Evolutionary conservation across 2,113 vertebrate genomes (phyloP), one percentile per base, ranked within the genome.

Genomic region (Dinomys branickii): DNA sequence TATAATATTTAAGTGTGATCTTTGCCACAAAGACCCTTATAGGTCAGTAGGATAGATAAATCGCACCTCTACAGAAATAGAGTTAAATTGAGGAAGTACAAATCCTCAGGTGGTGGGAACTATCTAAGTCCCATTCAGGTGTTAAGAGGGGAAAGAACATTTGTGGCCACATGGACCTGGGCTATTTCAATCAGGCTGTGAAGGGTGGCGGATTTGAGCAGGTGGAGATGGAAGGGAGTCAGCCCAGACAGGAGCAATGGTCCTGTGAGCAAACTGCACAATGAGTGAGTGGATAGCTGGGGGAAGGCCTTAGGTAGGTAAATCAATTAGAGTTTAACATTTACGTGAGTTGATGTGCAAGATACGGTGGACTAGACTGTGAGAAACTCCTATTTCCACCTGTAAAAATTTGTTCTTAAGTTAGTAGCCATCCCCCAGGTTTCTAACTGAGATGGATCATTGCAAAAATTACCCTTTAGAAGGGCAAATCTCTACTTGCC

Each of bases 21-120:
- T 96, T 96, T 96, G 75, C 44, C 58, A 88, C 90, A 24, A 86
- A 85, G 22, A 82, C 90, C 26, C 6, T 81, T 96, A 92, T 1
- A 92, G 63, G 78, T 12, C 11, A 59, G 26, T 56, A 81, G 30
- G 77, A 26, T 11, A 90, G 50, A 50, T 73, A 22, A 50, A 26
- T 90, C 82, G 24, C 8, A 75, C 33, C 61, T 84, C 61, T 47
- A 28, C 26, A 26, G 33, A 88, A 81, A 38, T 50, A 22, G 84
- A 85, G 35, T 59, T 88, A 94, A 91, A 50, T 41, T 35, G 5
- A 19, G 69, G 71, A 20, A 44, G 12, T 84, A 16, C 20, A 71
- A n/a, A 93, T 50, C 22, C n/a, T 41, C 20, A 50, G 7, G n/a
- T 17, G 5, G 7, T 20, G 12, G 26, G 33, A 28, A 26, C 30